A percentile compares a stretch with the other conserved stretches of the same genome.
Evolutionary conservation across 2,797 vertebrate genomes (phyloP).

Genomic region (Octomys mimax): DNA sequence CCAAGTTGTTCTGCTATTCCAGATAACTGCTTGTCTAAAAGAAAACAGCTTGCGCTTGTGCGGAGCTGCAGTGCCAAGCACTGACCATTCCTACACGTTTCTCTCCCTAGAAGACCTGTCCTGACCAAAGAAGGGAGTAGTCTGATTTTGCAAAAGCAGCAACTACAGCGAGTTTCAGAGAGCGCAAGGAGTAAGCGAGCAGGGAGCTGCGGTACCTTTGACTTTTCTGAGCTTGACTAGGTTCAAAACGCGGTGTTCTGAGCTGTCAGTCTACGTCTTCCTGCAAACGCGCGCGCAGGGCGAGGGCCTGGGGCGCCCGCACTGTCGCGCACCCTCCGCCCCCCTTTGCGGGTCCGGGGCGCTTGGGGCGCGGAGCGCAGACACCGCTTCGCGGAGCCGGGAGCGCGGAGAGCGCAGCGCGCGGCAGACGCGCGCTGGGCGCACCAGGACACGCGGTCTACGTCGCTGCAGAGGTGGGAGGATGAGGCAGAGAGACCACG

Average conservation of each 20-base stretch:
- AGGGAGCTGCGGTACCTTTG: constrained; percentile 67
- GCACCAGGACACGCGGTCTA: neutral
- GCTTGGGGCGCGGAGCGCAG: neutral
- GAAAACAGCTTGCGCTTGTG: neutral
- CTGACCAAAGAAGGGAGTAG: neutral
- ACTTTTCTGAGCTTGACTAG: constrained; percentile 8
- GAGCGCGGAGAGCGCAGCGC: neutral
- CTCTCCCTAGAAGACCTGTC: neutral
- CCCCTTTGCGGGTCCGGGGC: fast-evolving
- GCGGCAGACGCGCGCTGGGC: neutral
- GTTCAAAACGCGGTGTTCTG: neutral
- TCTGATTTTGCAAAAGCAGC: neutral
- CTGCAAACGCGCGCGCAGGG: neutral
- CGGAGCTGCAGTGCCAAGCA: neutral
- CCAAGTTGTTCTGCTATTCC: neutral
- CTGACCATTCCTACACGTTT: neutral
- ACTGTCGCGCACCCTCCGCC: neutral
- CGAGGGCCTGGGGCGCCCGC: neutral
- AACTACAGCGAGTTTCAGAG: neutral
- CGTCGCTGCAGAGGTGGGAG: neutral
- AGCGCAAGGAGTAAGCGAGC: neutral
- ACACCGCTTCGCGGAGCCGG: neutral
- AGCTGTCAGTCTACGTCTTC: neutral
- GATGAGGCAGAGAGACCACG: neutral
- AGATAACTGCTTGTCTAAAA: neutral